A percentile compares a stretch with the other conserved stretches of the same genome.
Conservation (phyloP, 2,113 vertebrate genomes). For the Clinocottus analis region DNA sequence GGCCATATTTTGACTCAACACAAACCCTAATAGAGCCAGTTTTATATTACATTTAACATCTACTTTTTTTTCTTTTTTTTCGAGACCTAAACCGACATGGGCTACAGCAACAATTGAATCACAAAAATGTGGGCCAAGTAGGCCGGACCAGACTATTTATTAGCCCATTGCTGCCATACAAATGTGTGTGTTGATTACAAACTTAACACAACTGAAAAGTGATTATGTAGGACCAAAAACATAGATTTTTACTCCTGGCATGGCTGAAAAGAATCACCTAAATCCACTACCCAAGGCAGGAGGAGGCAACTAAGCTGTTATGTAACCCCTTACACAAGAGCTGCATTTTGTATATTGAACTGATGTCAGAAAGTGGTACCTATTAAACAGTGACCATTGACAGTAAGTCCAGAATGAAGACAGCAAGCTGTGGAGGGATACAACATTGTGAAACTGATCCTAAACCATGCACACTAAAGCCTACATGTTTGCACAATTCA, state of each 20-base stretch:
- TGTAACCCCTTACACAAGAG: slow-evolving; percentile 80
- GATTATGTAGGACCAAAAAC: not conserved
- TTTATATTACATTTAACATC: not conserved
- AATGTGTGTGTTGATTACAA: not conserved
- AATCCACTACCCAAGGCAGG: slow-evolving; percentile 56
- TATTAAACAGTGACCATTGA: slow-evolving; percentile 33
- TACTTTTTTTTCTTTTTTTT: not conserved
- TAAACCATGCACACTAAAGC: not conserved
- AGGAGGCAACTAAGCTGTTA: slow-evolving; percentile 78
- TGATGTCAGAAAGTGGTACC: slow-evolving; percentile 48
- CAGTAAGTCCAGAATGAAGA: slow-evolving; percentile 4
- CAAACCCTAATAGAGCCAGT: not conserved
- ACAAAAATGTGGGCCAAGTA: not conserved
- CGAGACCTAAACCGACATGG: not conserved
- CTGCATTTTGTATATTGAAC: slow-evolving; percentile 56
- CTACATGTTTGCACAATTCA: not conserved
- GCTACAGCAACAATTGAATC: not conserved
- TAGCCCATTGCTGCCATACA: not conserved
- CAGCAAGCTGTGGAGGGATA: not conserved
- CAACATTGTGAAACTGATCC: not conserved
- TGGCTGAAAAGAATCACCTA: slow-evolving; percentile 57
- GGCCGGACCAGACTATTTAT: not conserved
- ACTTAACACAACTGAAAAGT: not conserved
- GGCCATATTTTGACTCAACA: not conserved
- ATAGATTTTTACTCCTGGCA: slow-evolving; percentile 24